Base-by-base conservation (phyloP, 1,140 invertebrate genomes). In the Apis cerana region DNA sequence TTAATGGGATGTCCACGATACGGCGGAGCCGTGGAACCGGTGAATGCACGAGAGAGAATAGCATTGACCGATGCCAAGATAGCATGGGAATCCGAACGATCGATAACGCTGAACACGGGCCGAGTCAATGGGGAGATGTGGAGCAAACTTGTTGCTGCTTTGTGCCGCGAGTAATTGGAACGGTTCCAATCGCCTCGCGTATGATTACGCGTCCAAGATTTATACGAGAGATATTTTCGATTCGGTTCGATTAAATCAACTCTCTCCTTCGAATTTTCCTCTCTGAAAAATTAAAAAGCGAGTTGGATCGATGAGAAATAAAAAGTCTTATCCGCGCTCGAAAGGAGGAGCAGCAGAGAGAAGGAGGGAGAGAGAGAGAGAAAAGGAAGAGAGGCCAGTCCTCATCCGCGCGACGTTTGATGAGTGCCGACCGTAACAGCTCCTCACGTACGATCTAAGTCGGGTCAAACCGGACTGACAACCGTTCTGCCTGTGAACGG, bases 401-500 rank as follows among this genome's bases (percentile, higher is more conserved):
- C 56, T 48, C 62, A 75, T 75, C 70, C 65, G 68, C 85, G 71
- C 58, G 43, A 72, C 71, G 86, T 87, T 87, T 87, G 86, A 87
- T 84, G 85, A 80, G 72, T 81, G 86, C 86, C 86, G 86, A 87
- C 86, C 76, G 43, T 87, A 84, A 84, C 85, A 84, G 62, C 82
- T 87, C 82, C 82, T 87, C 85, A 84, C 86, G 85, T 87, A 84
- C 85, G 77, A 87, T 88, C 86, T 88, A 89, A 89, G 89, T 89
- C 80, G 78, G 88, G 87, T 84, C 82, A 90, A 89, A 90, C 88
- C 86, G 86, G 84, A 87, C 87, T 90, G 85, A 86, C 90, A 92
- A 92, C 84, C 89, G 90, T 92, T 89, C 83, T 90, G 90, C 90
- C 90, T 91, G 91, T 91, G 90, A 92, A 92, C 91, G 91, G 91